Conservation (phyloP, 2,797 vertebrate genomes). For the Danio kyathit region DNA sequence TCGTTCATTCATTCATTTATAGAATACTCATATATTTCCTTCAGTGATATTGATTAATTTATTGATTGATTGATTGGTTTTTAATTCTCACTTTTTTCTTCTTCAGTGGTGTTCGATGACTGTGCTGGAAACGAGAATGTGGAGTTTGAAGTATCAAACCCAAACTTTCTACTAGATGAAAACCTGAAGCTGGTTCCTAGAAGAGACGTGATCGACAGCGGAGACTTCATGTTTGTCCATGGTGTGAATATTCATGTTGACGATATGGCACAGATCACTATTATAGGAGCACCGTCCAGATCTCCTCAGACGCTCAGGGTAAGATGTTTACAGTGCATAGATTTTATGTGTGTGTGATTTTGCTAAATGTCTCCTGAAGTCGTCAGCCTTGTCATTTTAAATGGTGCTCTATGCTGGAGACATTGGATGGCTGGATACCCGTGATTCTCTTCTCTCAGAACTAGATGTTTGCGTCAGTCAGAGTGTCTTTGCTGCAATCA, state of each 20-base stretch:
- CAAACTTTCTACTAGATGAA: slow-evolving; percentile 86
- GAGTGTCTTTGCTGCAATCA: slow-evolving; percentile 22
- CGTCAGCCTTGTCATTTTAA: slow-evolving; percentile 26
- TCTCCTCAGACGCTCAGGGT: slow-evolving; percentile 82
- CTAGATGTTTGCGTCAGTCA: slow-evolving; percentile 3
- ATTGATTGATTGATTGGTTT: no score
- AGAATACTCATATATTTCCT: no score
- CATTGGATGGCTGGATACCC: background rate
- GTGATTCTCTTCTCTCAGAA: slow-evolving; percentile 22
- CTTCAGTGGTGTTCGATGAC: slow-evolving; percentile 91
- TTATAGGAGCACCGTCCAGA: slow-evolving; percentile 76
- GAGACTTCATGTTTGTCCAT: slow-evolving; percentile 83
- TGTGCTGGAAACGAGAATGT: slow-evolving; percentile 88
- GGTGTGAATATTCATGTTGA: slow-evolving; percentile 83
- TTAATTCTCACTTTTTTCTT: background rate
- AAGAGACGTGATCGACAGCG: slow-evolving; percentile 77
- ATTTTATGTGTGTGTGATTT: slow-evolving; percentile 1
- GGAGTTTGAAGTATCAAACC: slow-evolving; percentile 89
- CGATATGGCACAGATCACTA: slow-evolving; percentile 87
- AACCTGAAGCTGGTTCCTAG: slow-evolving; percentile 83
- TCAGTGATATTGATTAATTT: no score
- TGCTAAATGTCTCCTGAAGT: slow-evolving; percentile 9
- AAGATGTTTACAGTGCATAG: slow-evolving; percentile 56
- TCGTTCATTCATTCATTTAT: no score
- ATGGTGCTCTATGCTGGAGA: background rate